These are phyloP conservation scores for Onthophagus sagittarius DNA, from an alignment of 2,888 invertebrate species.

Conservation along the genomic window DNA sequence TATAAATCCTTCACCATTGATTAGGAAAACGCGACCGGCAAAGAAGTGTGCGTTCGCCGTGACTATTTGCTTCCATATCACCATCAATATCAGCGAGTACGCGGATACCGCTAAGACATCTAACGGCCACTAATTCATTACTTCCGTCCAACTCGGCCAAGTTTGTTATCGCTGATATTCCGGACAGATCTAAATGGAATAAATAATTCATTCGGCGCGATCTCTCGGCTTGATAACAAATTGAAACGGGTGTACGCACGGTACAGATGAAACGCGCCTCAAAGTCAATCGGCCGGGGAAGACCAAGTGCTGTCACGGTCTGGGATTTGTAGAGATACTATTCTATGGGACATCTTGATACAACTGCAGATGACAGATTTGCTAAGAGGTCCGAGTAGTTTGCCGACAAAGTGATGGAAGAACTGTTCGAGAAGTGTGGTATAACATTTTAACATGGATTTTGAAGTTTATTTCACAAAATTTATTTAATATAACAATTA, in stretches of 20 bases:
- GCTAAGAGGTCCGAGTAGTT: background rate
- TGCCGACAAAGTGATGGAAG: background rate
- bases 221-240: background rate
- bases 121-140: slow-evolving; percentile 1
- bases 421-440: too few relatives aligned
- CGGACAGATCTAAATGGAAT: slow-evolving; percentile 3
- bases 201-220: background rate
- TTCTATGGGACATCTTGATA: background rate
- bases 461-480: too few relatives aligned
- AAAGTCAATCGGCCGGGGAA: background rate
- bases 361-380: background rate
- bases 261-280: background rate
- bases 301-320: background rate
- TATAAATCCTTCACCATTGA: slow-evolving; percentile 7
- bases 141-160: background rate
- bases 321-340: background rate
- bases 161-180: background rate
- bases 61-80: slow-evolving; percentile 7
- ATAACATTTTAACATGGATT: too few relatives aligned
- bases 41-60: slow-evolving; percentile 1
- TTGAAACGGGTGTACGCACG: background rate
- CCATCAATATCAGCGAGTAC: slow-evolving; percentile 1
- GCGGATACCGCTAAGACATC: slow-evolving; percentile 9
- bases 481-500: too few relatives aligned
- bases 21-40: slow-evolving; percentile 2